phyloP scores from a whole-genome alignment of 2,888 invertebrate genomes.

The Nomada lathburiana region DNA sequence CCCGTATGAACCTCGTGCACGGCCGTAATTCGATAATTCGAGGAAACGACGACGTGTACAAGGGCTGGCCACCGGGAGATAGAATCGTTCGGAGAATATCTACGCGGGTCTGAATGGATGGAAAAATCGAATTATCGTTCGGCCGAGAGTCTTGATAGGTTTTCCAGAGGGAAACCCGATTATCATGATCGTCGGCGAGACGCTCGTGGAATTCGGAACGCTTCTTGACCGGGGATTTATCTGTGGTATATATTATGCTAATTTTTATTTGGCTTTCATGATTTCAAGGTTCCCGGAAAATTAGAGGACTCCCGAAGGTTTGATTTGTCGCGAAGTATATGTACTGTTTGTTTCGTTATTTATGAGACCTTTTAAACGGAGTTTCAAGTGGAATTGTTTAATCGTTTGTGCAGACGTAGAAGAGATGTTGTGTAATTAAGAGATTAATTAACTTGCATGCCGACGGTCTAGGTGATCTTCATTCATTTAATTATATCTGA shows the following conservation, averaged over 20 bases:
- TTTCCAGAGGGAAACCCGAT: slow-evolving; percentile 11
- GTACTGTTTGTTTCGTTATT: no score
- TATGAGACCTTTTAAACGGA: no score
- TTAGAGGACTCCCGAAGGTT: background rate
- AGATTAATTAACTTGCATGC: no score
- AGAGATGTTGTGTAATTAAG: no score
- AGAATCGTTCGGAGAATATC: slow-evolving; percentile 24
- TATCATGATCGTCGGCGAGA: background rate
- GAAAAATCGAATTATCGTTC: slow-evolving; percentile 18
- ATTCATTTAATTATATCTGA: no score
- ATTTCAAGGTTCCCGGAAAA: background rate
- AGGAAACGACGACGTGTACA: slow-evolving; percentile 13
- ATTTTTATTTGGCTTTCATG: background rate
- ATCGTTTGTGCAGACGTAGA: no score
- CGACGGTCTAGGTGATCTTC: no score
- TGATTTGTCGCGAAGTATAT: no score
- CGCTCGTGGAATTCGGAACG: slow-evolving; percentile 13
- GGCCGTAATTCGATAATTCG: slow-evolving; percentile 20
- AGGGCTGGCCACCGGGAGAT: background rate
- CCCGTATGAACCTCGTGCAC: background rate
- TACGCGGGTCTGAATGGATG: slow-evolving; percentile 2
- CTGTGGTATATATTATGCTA: background rate
- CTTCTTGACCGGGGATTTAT: background rate
- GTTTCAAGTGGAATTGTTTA: no score
- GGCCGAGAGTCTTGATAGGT: slow-evolving; percentile 25